Base-by-base conservation (phyloP, 2,888 invertebrate species). In the Digitonthophagus gazella region DNA sequence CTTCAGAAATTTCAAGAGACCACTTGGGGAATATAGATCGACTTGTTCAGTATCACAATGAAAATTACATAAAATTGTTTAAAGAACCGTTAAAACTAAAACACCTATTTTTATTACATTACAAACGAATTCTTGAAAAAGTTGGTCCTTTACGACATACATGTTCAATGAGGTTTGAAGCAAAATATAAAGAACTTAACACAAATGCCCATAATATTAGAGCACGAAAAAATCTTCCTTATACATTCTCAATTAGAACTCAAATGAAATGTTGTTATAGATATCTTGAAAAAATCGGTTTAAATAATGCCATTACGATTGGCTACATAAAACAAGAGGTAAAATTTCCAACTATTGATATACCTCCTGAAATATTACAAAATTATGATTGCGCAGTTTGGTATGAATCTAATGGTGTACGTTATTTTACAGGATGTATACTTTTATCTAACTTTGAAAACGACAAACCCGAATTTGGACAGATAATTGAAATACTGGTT, bases 201-300 rank as follows among this genome's bases (percentile, higher is more conserved):
- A 58, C 64, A 2, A 69, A 58, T 66, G 44, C 19, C 18, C 58
- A 61, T 54, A 6, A 44, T 22, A 55, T 67, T 11, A 15, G 63
- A 28, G 67, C 57, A 22, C 66, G 70, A 58, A 65, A 64, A 71
- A 72, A 72, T 67, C 15, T 71, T 20, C 68, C 70, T 58, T 69
- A 67, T 56, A 64, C 72, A n/a, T 65, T 72, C 61, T 65, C 68
- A 18, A 18, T 68, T 57, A 66, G 67, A 65, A 20, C 22, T 18
- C 72, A 72, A 65, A 15, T 71, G 63, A 72, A 70, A 57, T 61
- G 16, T 58, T 69, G 69, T 28, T 65, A 71, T 65, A 71, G 68
- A n/a, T 58, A 69, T 16, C 8, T 71, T 19, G 58, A 66, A 57
- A 22, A 65, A 65, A 68, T 64, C 19, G 72, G 70, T 15, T 58